A percentile compares a stretch with the other conserved stretches of the same genome.
These are phyloP conservation scores for Maccullochella peelii DNA, from an alignment of 2,113 vertebrate species.

Conservation along the genomic window DNA sequence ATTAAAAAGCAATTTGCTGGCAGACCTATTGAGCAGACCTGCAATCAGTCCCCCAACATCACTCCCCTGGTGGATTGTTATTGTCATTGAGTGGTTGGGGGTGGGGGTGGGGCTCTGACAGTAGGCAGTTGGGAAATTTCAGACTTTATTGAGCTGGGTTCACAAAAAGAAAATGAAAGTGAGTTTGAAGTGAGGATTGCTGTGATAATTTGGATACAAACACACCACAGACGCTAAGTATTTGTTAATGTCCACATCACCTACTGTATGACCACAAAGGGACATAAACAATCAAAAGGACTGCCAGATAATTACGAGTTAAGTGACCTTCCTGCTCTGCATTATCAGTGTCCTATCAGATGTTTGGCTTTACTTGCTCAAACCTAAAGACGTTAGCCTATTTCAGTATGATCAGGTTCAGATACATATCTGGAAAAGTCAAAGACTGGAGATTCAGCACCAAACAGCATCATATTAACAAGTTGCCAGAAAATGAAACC, in stretches of 20 bases:
- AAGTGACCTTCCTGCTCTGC: not conserved
- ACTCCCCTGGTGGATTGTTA: constrained; percentile 79
- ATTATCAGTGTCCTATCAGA: not conserved
- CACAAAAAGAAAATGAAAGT: constrained; percentile 65
- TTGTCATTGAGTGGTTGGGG: constrained; percentile 73
- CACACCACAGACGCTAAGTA: not conserved
- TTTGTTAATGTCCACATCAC: not conserved
- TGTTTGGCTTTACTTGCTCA: not conserved
- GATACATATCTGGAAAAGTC: not conserved
- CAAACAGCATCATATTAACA: not conserved
- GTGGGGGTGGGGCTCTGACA: constrained; percentile 45
- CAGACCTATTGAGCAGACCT: constrained; percentile 80
- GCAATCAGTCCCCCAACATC: constrained; percentile 72
- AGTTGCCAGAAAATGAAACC: not conserved
- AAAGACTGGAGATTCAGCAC: not conserved
- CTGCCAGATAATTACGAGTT: not conserved
- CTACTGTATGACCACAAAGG: not conserved
- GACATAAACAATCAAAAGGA: not conserved
- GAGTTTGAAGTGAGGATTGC: constrained; percentile 42
- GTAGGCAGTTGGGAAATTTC: constrained; percentile 67
- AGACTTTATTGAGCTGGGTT: constrained; percentile 73
- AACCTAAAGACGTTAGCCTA: not conserved
- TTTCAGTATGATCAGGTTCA: not conserved
- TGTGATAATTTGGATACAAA: constrained; percentile 31
- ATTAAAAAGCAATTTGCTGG: constrained; percentile 88